phyloP scores from a whole-genome alignment of 1,140 invertebrate species.

The Hirudo medicinalis region DNA sequence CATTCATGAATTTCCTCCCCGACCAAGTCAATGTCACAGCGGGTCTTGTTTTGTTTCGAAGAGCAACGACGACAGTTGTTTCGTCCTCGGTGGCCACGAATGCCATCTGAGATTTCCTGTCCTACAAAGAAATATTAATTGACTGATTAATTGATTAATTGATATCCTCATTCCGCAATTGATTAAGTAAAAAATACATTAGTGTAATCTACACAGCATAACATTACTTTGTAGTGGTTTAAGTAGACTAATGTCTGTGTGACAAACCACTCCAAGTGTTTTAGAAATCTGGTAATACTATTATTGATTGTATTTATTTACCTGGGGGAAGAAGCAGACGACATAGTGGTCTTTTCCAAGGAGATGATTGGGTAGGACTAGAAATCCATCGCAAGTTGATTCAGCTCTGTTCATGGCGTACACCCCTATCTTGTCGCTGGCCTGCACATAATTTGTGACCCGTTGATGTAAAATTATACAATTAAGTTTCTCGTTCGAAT shows the following conservation, averaged over 20 bases:
- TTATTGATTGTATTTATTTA: not conserved
- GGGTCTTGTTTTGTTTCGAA: not conserved
- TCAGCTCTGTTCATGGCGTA: not conserved
- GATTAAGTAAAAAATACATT: too few species aligned
- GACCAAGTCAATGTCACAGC: not conserved
- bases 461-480: not conserved
- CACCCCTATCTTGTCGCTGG: conserved; percentile 2
- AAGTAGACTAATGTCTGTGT: too few species aligned
- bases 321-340: conserved; percentile 6
- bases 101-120: not conserved
- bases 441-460: not conserved
- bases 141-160: too few species aligned
- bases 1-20: not conserved
- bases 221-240: too few species aligned
- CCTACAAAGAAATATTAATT: not conserved
- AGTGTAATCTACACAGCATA: too few species aligned
- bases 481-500: not conserved
- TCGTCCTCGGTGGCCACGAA: not conserved
- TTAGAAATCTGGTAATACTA: too few species aligned
- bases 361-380: not conserved
- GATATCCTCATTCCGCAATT: too few species aligned
- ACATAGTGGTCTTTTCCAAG: conserved; percentile 1
- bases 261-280: too few species aligned
- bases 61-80: not conserved
- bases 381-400: not conserved